Evolutionary conservation across 1,140 invertebrate genomes (phyloP), one percentile per base, ranked within the genome.

Genomic region (Cydia splendana): DNA sequence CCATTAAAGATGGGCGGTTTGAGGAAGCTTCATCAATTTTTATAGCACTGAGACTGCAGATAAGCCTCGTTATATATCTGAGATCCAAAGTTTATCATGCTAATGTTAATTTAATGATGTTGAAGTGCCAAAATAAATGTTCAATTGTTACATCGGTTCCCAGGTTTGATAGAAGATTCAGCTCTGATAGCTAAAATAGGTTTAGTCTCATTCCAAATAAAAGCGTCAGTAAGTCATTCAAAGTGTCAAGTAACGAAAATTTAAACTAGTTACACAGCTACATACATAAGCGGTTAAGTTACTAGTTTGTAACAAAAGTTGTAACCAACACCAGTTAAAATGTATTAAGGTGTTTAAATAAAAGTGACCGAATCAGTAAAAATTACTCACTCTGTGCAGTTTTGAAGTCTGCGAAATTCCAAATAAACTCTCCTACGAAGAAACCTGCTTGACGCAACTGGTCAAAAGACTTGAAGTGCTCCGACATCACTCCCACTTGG

Each of bases 361-460:
- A 42, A 10, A 1, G 38, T 10, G 34, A 42, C 45, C 57, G 45
- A 62, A 34, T 9, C 7, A 28, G 20, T 57, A 69, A 65, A 65
- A 71, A 65, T 38, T 1, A 84, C 83, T 86, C 93, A 97, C 96
- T 94, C 94, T 97, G 96, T 30, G 95, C 95, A 38, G 96, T 97
- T 82, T 96, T 96, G 82, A 97, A 97, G 86, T 97, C 97, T 2
- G 96, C 98, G 94, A 99, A 99, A 90, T 99, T 99, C 99, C 99
- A 99, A 65, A 99, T 97, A 94, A 99, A 98, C 94, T 99, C 98
- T 7, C 98, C 98, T 69, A 98, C 96, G 80, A 99, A 98, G 91
- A 96, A 98, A 7, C 96, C 95, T 81, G 95, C 93, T 1, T 91
- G 89, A 76, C 97, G 94, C n/a, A 99, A 87, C 45, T 90, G 88